Evolutionary conservation across 2,888 invertebrate genomes (phyloP).

Genomic region (Criorhina ranunculi): DNA sequence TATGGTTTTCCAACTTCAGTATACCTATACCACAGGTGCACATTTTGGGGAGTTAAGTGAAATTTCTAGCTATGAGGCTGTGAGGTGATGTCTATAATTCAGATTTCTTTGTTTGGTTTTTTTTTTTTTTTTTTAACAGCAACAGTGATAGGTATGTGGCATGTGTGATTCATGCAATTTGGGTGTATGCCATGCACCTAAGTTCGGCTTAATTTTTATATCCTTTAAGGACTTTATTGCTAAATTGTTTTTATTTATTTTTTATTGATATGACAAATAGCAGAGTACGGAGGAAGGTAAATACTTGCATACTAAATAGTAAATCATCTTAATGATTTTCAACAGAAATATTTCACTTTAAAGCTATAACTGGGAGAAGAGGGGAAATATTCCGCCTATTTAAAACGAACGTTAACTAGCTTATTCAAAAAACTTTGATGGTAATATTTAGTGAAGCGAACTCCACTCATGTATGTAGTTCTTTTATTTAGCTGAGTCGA

Average conservation of each 20-base stretch:
- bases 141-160: conserved; percentile 26
- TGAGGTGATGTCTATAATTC: conserved; percentile 8
- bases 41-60: conserved; percentile 30
- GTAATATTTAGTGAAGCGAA: too few species aligned
- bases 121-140: conserved; percentile 5
- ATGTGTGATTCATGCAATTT: conserved; percentile 44
- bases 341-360: too few species aligned
- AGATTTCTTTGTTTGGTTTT: conserved; percentile 23
- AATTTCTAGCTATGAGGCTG: conserved; percentile 11
- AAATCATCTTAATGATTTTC: too few species aligned
- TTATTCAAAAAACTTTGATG: too few species aligned
- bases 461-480: too few species aligned
- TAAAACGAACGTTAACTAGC: too few species aligned
- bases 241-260: background rate
- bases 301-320: conserved; percentile 12
- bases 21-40: conserved; percentile 16
- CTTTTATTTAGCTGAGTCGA: too few species aligned
- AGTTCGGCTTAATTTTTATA: conserved; percentile 7
- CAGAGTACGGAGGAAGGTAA: background rate
- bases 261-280: background rate
- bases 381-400: too few species aligned
- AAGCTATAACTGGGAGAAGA: too few species aligned
- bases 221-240: conserved; percentile 2
- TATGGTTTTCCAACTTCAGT: conserved; percentile 50
- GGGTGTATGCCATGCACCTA: conserved; percentile 28